These are phyloP conservation scores for Stegodyphus dumicola DNA, from an alignment of 1,140 invertebrate genomes.

Conservation along the genomic window DNA sequence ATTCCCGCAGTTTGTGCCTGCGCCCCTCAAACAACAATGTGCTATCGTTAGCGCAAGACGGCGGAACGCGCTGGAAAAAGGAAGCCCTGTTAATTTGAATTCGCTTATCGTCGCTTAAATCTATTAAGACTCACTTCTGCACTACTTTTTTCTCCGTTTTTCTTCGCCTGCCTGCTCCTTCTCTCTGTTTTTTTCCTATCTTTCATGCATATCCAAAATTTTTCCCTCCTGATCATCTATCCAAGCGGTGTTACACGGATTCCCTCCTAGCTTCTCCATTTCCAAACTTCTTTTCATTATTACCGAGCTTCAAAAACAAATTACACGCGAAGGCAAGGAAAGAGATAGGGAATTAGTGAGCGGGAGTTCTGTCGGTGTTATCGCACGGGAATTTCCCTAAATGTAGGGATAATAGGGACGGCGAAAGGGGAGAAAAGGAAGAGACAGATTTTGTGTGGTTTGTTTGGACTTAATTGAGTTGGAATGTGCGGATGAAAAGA, in stretches of 20 bases:
- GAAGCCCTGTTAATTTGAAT: constrained; percentile 61
- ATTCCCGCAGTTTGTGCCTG: constrained; percentile 13
- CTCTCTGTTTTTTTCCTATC: not conserved
- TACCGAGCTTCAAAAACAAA: constrained; percentile 7
- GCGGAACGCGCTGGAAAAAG: constrained; percentile 48
- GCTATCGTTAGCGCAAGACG: constrained; percentile 59
- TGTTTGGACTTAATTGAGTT: not conserved
- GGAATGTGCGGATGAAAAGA: not conserved
- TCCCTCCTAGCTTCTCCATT: constrained; percentile 1
- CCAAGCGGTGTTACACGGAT: not conserved
- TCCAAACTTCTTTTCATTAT: constrained; percentile 12
- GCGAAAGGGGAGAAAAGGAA: not conserved
- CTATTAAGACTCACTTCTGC: constrained; percentile 60
- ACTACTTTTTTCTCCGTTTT: constrained; percentile 53
- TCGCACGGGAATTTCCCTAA: not conserved
- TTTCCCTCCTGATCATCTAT: not conserved
- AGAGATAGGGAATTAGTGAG: not conserved
- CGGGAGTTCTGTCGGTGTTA: not conserved
- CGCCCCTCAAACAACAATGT: constrained; percentile 24
- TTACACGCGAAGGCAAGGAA: not conserved
- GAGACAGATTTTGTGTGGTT: not conserved
- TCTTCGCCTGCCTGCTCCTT: not conserved
- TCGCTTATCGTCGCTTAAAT: constrained; percentile 61
- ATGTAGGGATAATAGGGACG: not conserved
- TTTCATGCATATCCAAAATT: constrained; percentile 8